Base-by-base conservation (phyloP, 2,113 vertebrate genomes). In the Orthochromis indermauri region DNA sequence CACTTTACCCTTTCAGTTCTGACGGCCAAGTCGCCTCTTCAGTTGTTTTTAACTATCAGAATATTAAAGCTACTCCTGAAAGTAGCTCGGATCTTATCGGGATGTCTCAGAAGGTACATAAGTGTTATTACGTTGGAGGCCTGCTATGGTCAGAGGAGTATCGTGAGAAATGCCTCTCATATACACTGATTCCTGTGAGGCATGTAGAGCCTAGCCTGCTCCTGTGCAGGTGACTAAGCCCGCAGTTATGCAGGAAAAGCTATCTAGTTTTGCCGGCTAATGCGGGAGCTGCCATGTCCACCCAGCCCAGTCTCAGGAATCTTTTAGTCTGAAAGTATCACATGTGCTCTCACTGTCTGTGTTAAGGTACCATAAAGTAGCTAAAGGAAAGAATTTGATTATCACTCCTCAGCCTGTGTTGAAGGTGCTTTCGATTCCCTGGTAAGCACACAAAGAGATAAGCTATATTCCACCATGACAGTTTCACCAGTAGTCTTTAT, bases 211-310 rank as follows among this genome's bases (percentile, higher is more conserved):
- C 87, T 28, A 86, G 86, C 83, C 90, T 92, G 90, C 89, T 91
- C 81, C 63, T 86, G 80, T 81, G 88, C 68, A 71, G 76, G 83
- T 93, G 93, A 95, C 87, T 94, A 95, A 95, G 88, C 89, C 87
- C 13, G 4, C 87, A 93, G 92, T 88, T 93, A 94, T 95, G 92
- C 55, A 53, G 92, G 88, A 55, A 93, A 93, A 92, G 88, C 90
- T 89, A 89, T 92, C 79, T 89, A 79, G 89, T 91, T 78, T 92
- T 84, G 85, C 92, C 81, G 61, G 82, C 83, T 90, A 83, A 91
- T 82, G 91, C 51, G 53, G 87, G 86, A 91, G 81, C 85, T 2
- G 61, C 86, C 90, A 83, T 91, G 86, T 92, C 81, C 90, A 86
- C 85, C 87, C 57, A 85, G 83, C 85, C 85, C 53, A 85, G 89